Conservation (phyloP, 2,797 vertebrate genomes). For the Myotis planiceps region DNA sequence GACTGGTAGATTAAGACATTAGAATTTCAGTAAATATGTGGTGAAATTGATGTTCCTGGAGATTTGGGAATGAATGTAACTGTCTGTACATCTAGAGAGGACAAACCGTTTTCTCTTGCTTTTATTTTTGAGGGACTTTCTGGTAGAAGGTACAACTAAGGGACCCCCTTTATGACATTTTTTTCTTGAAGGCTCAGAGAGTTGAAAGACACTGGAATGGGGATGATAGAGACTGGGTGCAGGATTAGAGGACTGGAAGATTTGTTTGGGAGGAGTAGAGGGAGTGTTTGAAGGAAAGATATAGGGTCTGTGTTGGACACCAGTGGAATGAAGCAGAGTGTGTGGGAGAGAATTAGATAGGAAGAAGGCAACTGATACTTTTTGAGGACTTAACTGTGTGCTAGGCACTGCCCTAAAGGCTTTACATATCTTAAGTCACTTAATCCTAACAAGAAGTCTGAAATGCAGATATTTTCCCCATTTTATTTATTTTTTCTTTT, state of each 20-base stretch:
- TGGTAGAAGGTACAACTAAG: background rate
- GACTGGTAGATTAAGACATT: background rate
- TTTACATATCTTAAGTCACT: background rate
- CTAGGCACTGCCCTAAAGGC: background rate
- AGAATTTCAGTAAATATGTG: background rate
- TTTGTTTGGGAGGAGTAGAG: background rate
- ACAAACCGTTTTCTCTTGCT: background rate
- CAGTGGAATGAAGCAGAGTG: background rate
- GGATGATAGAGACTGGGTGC: background rate
- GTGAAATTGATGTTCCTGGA: background rate
- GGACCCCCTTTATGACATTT: background rate
- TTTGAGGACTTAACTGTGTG: background rate
- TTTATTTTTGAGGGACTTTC: conserved; percentile 13
- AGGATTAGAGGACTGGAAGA: background rate
- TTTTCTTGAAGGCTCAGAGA: background rate
- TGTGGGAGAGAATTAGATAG: background rate
- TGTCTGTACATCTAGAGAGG: background rate
- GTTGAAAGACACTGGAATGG: background rate
- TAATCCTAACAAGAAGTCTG: background rate
- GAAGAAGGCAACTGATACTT: background rate
- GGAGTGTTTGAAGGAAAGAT: background rate
- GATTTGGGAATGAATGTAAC: background rate
- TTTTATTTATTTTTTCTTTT: background rate
- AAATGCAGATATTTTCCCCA: background rate
- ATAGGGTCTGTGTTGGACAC: background rate